phyloP scores from a whole-genome alignment of 1,140 invertebrate species.

The Ips nitidus region DNA sequence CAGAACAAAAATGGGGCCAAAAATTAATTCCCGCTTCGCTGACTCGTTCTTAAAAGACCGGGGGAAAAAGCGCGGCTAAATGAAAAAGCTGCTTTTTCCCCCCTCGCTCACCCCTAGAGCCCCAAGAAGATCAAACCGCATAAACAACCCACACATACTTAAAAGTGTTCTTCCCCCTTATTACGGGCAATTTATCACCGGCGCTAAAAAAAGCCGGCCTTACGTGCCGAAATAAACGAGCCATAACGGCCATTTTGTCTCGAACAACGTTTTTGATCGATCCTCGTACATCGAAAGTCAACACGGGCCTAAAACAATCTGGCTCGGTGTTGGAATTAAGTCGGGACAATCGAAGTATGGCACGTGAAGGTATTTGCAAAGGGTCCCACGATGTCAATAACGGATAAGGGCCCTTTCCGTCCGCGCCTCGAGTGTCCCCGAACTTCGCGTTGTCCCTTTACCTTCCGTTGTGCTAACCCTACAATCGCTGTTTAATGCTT shows the following conservation, averaged over 20 bases:
- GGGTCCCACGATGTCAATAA: constrained; percentile 16
- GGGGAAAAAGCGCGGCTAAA: not conserved
- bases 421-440: constrained; percentile 4
- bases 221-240: constrained; percentile 31
- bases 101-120: not conserved
- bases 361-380: constrained; percentile 23
- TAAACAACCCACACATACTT: constrained; percentile 19
- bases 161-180: constrained; percentile 22
- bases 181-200: constrained; percentile 26
- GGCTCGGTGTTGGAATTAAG: not conserved
- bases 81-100: not conserved
- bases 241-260: not conserved
- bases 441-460: constrained; percentile 18
- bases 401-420: constrained; percentile 9
- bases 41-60: no score
- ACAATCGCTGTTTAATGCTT: constrained; percentile 3
- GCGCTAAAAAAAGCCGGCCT: constrained; percentile 15
- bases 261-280: constrained; percentile 2
- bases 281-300: not conserved
- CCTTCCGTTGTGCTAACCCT: not conserved
- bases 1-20: no score
- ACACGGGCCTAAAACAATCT: not conserved
- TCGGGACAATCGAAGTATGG: constrained; percentile 20
- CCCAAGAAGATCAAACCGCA: not conserved
- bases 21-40: no score